Base-by-base conservation (phyloP, 2,888 invertebrate species). In the Resseliella maxima region DNA sequence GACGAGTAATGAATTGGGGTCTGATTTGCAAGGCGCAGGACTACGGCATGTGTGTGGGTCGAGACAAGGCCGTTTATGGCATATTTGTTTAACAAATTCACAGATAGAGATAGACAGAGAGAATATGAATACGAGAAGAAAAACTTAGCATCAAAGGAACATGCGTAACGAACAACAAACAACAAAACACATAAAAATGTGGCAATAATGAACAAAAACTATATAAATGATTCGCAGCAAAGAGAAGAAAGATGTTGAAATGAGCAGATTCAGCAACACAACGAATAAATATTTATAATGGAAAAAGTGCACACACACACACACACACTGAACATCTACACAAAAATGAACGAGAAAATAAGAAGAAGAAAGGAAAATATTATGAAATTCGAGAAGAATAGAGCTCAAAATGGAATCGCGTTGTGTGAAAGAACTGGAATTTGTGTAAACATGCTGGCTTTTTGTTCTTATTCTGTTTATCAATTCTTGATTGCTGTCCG, bases 61-160 rank as follows among this genome's bases (percentile, higher is more conserved):
- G 72, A 72, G 72, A 72, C 72, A 72, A 72, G 72, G 72, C 72
- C 72, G 72, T 72, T 72, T 72, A 72, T 72, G 72, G 72, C 31
- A 72, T 72, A 31, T 72, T 72, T 72, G 31, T 35, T 72, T 72
- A 72, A 35, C 31, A 72, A 72, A 72, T 18, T n/a, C n/a, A 18
- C 50, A 50, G 21, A 8, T 12, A 50, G 18, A 50, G 21, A 50
- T 50, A 50, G 2, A 50, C n/a, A n/a, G n/a, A n/a, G n/a, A n/a
- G n/a, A n/a, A n/a, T n/a, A n/a, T n/a, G 41, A 41, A 41, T 15
- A 18, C 8, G 18, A 50, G 46, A 18, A 12, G 10, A 27, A 35
- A 72, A 72, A 72, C 15, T 31, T 0, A 72, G 0, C 15, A 72
- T 72, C 35, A 72, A 27, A 72, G 24, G 59, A 59, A 59, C n/a